Base-by-base conservation (phyloP, 2,888 invertebrate species). In the Napeogenes sylphis region DNA sequence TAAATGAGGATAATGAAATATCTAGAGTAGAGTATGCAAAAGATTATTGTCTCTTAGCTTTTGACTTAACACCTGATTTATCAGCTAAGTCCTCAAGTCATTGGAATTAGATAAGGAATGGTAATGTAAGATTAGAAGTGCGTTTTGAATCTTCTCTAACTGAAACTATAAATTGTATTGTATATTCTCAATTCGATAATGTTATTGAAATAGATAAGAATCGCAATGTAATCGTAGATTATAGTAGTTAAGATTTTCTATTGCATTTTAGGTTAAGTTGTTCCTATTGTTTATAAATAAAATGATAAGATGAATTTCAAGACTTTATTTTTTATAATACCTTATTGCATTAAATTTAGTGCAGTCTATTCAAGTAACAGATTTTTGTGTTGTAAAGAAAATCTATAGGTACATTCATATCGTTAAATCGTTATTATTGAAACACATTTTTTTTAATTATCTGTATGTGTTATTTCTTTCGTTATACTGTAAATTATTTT, bases 171-270 rank as follows among this genome's bases (percentile, higher is more conserved):
- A 72, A 71, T 51, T 70, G 69, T 56, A 67, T 73, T 55, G 66
- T 71, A 42, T 71, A 71, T 58, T 70, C 69, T 2, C 65, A 72
- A 45, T 73, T 72, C 56, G 68, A 70, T 64, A 70, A 70, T 65
- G 56, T 71, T 13, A 68, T 72, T 58, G 70, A 70, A 68, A 68
- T 68, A 61, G 65, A 68, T 64, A 69, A 64, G 45, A 58, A 62
- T 12, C 30, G 56, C 30, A 56, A 61, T 30, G 53, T 56, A 30
- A 56, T 10, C 32, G 63, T 64, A 21, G 67, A 64, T 13, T 64
- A 58, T 51, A 64, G 62, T 45, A 65, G 66, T 58, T 64, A 63
- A 62, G 46, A 54, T 35, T 21, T 21, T 21, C 21, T 21, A 21
- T 21, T 21, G 21, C 21, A 21, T 21, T 21, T 21, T 21, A 21